These are phyloP conservation scores for Teleopsis dalmanni DNA, from an alignment of 1,140 invertebrate species.

Conservation along the genomic window DNA sequence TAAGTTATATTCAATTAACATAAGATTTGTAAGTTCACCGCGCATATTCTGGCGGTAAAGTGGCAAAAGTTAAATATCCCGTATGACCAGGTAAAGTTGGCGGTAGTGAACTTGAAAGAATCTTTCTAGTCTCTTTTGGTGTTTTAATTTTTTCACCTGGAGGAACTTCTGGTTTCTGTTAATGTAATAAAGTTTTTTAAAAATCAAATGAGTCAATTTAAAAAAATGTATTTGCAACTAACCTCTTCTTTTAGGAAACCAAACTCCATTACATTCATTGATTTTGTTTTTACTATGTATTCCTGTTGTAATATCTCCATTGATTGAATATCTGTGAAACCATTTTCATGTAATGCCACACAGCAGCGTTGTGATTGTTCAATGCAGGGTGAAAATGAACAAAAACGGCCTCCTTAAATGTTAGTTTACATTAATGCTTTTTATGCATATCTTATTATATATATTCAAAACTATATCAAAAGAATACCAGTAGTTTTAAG, in stretches of 20 bases:
- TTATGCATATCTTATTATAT: neutral
- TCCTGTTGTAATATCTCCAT: constrained; percentile 82
- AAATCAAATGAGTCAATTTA: neutral
- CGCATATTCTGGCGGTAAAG: constrained; percentile 57
- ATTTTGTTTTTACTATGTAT: constrained; percentile 66
- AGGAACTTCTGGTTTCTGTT: constrained; percentile 7
- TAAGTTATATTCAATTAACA: too few species aligned
- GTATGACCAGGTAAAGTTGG: constrained; percentile 78
- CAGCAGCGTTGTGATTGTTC: constrained; percentile 93
- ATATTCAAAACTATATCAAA: neutral
- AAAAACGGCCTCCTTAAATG: constrained; percentile 76
- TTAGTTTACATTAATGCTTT: neutral
- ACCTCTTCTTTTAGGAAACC: constrained; percentile 57
- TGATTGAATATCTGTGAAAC: constrained; percentile 78
- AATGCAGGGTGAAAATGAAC: constrained; percentile 96
- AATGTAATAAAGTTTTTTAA: neutral
- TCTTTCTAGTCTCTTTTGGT: constrained; percentile 48
- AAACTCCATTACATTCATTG: constrained; percentile 59
- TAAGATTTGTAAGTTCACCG: too few species aligned
- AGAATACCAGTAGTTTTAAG: constrained; percentile 57
- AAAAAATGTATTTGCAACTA: constrained; percentile 14
- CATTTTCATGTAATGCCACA: constrained; percentile 56
- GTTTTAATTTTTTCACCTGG: constrained; percentile 16
- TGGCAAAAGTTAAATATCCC: constrained; percentile 88
- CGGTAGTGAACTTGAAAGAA: constrained; percentile 62